These are phyloP conservation scores for Calliopum simillimum DNA, from an alignment of 2,888 invertebrate genomes.

Conservation along the genomic window DNA sequence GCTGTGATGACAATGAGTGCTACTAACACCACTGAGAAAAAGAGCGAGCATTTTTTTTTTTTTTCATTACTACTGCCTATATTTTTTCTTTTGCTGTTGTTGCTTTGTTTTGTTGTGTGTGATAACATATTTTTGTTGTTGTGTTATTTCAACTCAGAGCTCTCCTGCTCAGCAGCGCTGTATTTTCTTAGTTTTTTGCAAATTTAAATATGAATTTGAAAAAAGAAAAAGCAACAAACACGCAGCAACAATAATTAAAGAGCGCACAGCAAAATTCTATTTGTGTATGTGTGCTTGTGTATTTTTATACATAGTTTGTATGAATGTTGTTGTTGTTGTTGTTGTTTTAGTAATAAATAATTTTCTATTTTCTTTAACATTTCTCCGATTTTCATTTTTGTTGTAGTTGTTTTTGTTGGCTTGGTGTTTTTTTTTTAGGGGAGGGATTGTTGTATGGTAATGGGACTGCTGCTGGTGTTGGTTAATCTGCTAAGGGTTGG, in stretches of 20 bases:
- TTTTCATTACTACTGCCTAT: too few species aligned
- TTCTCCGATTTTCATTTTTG: slow-evolving; percentile 8
- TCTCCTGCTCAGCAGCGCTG: neutral
- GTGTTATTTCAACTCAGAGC: neutral
- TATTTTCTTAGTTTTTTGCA: neutral
- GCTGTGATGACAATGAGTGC: too few species aligned
- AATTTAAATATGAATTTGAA: neutral
- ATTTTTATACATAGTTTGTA: neutral
- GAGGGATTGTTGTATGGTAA: slow-evolving; percentile 14
- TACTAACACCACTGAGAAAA: too few species aligned
- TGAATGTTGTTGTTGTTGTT: slow-evolving; percentile 2
- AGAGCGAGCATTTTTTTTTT: too few species aligned
- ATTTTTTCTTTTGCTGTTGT: neutral
- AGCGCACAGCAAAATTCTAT: neutral
- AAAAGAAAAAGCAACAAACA: neutral
- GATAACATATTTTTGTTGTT: neutral
- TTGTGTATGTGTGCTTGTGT: slow-evolving; percentile 14
- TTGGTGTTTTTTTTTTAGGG: slow-evolving; percentile 22
- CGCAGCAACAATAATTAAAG: neutral
- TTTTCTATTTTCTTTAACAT: slow-evolving; percentile 25
- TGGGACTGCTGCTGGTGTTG: slow-evolving; percentile 4
- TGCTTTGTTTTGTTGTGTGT: neutral
- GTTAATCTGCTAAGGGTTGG: too few species aligned
- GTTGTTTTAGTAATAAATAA: neutral
- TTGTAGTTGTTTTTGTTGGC: neutral